Base-by-base conservation (phyloP, 2,888 invertebrate genomes). In the Ichneumoninae sp. region DNA sequence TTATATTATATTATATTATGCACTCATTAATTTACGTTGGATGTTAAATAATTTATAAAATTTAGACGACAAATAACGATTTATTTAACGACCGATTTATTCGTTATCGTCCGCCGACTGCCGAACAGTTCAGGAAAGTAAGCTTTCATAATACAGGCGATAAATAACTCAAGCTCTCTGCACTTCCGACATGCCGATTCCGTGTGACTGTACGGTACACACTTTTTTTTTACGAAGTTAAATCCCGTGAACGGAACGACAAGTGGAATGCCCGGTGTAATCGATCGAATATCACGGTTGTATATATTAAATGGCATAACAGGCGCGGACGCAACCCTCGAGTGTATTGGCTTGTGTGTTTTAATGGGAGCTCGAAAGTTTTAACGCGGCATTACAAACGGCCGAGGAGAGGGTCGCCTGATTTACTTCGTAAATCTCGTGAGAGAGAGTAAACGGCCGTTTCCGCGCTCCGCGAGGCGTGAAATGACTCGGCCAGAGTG, bases 401-500 rank as follows among this genome's bases (percentile, higher is more conserved):
- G 47, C 30, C 47, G 52, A 3, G 19, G 82, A 70, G 82, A 68
- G 74, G 70, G 60, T 74, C 57, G 78, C 47, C 86, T 88, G 90
- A 91, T 90, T 90, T 90, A 90, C 72, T 88, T 86, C 88, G 86
- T 88, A 90, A 91, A 91, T 91, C 91, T 89, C 88, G 88, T 88
- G 22, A 33, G 69, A 47, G 30, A 78, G 77, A 74, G 72, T 86
- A 86, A 88, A 87, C 83, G 83, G 72, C 52, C 83, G 86, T 86
- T 88, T 88, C 86, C 87, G 87, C 83, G 87, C 90, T 91, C 86
- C 89, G 84, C 86, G 87, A 89, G 89, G 89, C 92, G 90, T 92
- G 91, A 92, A 92, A 92, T 92, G 87, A 90, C 91, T 89, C 88
- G 84, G 60, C 70, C 65, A 40, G 60, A 75, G 65, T 57, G 81